These are phyloP conservation scores for Nemurella pictetii DNA, from an alignment of 2,888 invertebrate species.

Conservation along the genomic window DNA sequence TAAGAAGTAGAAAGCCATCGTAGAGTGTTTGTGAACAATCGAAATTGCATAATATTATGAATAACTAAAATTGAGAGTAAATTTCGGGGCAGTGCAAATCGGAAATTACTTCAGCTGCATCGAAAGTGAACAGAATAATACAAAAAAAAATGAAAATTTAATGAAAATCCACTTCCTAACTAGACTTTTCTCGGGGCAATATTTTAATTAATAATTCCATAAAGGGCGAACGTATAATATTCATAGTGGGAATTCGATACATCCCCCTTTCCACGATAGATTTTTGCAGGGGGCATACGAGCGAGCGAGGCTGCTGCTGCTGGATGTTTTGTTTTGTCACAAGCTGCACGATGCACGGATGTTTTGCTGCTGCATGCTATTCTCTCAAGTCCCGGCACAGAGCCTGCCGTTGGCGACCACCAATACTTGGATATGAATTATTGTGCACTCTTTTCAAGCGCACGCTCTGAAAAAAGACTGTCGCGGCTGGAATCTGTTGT, in stretches of 20 bases:
- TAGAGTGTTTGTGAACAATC: too few species aligned
- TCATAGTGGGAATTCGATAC: too few species aligned
- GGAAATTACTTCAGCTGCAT: not conserved
- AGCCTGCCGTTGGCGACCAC: too few species aligned
- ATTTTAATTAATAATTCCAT: not conserved
- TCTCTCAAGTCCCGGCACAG: too few species aligned
- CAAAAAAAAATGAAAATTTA: too few species aligned
- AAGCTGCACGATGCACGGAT: too few species aligned
- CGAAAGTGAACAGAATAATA: too few species aligned
- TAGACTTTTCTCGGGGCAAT: not conserved
- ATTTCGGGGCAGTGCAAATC: not conserved
- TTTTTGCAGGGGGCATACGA: too few species aligned
- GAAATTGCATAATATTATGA: not conserved
- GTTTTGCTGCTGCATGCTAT: too few species aligned
- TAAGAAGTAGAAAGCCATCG: not conserved
- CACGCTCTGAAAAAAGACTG: not conserved
- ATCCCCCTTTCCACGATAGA: too few species aligned
- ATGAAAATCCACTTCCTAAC: not conserved
- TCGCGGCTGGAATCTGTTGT: not conserved
- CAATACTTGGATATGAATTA: not conserved
- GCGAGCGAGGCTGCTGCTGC: too few species aligned
- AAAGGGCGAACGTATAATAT: not conserved
- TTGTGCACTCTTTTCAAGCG: conserved; percentile 16
- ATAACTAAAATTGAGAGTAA: not conserved
- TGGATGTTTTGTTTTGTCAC: too few species aligned